Percentiles rank a stretch among this genome's conserved stretches.
These are phyloP conservation scores for Luffia ferchaultella DNA, from an alignment of 2,888 invertebrate species.

Conservation along the genomic window DNA sequence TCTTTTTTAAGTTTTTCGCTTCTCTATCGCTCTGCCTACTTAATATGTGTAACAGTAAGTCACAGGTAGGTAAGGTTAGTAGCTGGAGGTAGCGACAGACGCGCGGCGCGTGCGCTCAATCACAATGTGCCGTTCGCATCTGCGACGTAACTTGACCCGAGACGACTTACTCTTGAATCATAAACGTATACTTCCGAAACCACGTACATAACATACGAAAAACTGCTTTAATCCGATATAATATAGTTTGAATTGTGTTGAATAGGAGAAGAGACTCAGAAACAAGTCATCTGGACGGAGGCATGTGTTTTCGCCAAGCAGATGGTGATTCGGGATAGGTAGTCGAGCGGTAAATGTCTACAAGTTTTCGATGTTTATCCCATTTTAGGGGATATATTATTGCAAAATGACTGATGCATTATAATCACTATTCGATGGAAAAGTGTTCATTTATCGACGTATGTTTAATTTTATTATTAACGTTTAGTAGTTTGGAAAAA, in stretches of 20 bases:
- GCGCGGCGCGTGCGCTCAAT: background rate
- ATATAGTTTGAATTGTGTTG: background rate
- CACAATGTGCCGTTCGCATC: constrained; percentile 28
- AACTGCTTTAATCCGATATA: background rate
- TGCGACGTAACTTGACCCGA: constrained; percentile 58
- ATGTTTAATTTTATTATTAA: no score
- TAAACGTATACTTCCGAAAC: constrained; percentile 41
- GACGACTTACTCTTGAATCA: constrained; percentile 53
- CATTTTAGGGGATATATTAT: no score
- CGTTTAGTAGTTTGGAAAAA: no score
- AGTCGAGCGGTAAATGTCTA: background rate
- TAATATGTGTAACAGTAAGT: background rate
- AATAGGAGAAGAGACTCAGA: background rate
- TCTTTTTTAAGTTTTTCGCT: no score
- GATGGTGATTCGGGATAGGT: background rate
- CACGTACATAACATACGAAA: constrained; percentile 18
- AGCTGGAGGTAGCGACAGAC: constrained; percentile 22
- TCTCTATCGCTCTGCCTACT: no score
- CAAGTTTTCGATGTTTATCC: background rate
- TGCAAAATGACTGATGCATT: no score
- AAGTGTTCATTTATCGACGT: no score
- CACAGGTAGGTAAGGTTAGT: constrained; percentile 22
- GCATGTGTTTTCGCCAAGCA: background rate
- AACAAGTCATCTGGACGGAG: background rate
- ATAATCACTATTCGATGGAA: no score